A percentile compares a stretch with the other conserved stretches of the same genome.
phyloP scores from a whole-genome alignment of 1,140 invertebrate genomes.

The Thrips palmi region DNA sequence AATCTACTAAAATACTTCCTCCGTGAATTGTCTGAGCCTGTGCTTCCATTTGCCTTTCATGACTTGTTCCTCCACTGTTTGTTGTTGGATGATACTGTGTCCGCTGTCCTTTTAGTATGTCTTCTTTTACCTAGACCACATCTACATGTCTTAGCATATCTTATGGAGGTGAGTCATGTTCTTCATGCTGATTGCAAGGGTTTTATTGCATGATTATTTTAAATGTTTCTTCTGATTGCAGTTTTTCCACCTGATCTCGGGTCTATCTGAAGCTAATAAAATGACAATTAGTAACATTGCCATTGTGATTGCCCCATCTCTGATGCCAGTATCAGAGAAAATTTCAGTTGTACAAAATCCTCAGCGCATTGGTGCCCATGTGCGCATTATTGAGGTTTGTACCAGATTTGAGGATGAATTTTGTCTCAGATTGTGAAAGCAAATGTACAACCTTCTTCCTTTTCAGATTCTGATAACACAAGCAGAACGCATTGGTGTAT shows the following conservation, averaged over 20 bases:
- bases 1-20: slow-evolving; percentile 68
- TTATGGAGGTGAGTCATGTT: slow-evolving; percentile 31
- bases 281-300: slow-evolving; percentile 66
- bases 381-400: slow-evolving; percentile 35
- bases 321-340: slow-evolving; percentile 46
- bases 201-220: too few relatives aligned
- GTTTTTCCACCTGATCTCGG: slow-evolving; percentile 39
- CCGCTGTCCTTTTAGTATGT: slow-evolving; percentile 37
- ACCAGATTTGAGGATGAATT: slow-evolving; percentile 10
- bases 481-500: slow-evolving; percentile 46
- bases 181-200: neutral
- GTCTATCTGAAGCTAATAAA: slow-evolving; percentile 46
- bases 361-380: slow-evolving; percentile 29
- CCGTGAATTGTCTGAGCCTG: slow-evolving; percentile 58
- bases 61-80: slow-evolving; percentile 54
- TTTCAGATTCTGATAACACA: slow-evolving; percentile 58
- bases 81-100: slow-evolving; percentile 21
- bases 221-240: slow-evolving; percentile 16
- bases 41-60: slow-evolving; percentile 49
- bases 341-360: slow-evolving; percentile 25
- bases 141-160: slow-evolving; percentile 44
- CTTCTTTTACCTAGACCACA: slow-evolving; percentile 40
- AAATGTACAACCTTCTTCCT: slow-evolving; percentile 15
- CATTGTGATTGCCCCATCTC: slow-evolving; percentile 59
- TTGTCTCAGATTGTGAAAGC: slow-evolving; percentile 5